Base-by-base conservation (phyloP, 2,888 invertebrate species). In the Ophraella communa region DNA sequence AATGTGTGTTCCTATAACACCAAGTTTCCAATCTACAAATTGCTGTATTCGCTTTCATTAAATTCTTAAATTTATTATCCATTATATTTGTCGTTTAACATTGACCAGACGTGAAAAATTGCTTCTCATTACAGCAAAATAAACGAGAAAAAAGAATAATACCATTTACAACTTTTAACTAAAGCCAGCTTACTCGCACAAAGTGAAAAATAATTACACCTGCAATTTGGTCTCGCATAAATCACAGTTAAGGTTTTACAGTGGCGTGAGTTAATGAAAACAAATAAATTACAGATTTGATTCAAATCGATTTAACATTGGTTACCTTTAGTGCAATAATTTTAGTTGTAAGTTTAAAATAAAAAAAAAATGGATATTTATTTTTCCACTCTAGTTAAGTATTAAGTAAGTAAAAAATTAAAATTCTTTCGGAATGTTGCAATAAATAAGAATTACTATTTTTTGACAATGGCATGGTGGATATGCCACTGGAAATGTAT, bases 161-260 rank as follows among this genome's bases (percentile, higher is more conserved):
- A 58, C 17, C 47, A 18, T 51, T 35, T 45, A 49, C 39, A 52
- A 60, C 39, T n/a, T 14, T 27, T 27, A 27, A 21, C 2, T 14
- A 27, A 24, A 52, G 52, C 52, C 60, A 60, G 52, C 21, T 53
- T 51, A 24, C 52, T 60, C 44, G 27, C 17, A 44, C 60, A 60
- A 60, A 60, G 60, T 52, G 60, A 52, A 60, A 60, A 60, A 52
- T 60, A 60, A 60, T 60, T 60, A 53, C 42, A 60, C 60, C 60
- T 60, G 60, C 42, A 60, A 60, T 52, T 60, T 60, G 11, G 42
- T 53, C 52, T 52, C 60, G 49, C 60, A 60, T 60, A 60, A 60
- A 60, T 60, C 52, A 52, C 52, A 21, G 44, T 30, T 27, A 52
- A 60, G 51, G 42, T 60, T 52, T 27, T 39, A 7, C 60, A 60